These are phyloP conservation scores for Heterocephalus glaber DNA, from an alignment of 2,113 vertebrate species.

Conservation along the genomic window DNA sequence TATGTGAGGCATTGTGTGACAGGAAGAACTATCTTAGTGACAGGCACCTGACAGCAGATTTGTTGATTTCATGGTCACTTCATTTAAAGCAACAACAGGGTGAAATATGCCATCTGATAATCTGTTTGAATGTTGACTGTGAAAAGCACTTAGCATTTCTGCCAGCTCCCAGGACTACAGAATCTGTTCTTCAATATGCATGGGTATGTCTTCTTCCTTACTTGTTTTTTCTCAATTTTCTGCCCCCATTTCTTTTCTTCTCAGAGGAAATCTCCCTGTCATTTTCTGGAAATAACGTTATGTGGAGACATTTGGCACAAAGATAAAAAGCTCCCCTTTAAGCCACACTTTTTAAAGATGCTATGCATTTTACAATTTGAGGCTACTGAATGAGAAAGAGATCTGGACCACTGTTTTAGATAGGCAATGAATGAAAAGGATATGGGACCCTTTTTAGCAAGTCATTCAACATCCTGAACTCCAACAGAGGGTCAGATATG, in stretches of 20 bases:
- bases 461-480: not conserved
- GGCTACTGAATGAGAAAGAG: not conserved
- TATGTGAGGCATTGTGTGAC: slow-evolving; percentile 89
- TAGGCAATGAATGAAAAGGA: not conserved
- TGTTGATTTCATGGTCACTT: slow-evolving; percentile 92
- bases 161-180: slow-evolving; percentile 87
- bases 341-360: not conserved
- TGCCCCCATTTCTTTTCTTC: slow-evolving; percentile 54
- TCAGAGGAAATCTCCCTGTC: slow-evolving; percentile 56
- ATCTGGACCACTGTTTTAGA: not conserved
- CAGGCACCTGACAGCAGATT: slow-evolving; percentile 92
- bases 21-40: slow-evolving; percentile 88
- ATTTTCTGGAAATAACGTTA: slow-evolving; percentile 56
- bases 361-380: not conserved
- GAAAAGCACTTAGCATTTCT: slow-evolving; percentile 91
- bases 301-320: slow-evolving; percentile 29
- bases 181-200: slow-evolving; percentile 90
- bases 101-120: slow-evolving; percentile 92
- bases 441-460: not conserved
- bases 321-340: slow-evolving; percentile 31
- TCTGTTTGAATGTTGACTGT: slow-evolving; percentile 91
- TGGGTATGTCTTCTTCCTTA: slow-evolving; percentile 84
- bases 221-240: slow-evolving; percentile 77
- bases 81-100: slow-evolving; percentile 92
- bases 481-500: not conserved